Evolutionary conservation across 2,888 invertebrate species (phyloP).

Genomic region (Ichneumoninae sp.): DNA sequence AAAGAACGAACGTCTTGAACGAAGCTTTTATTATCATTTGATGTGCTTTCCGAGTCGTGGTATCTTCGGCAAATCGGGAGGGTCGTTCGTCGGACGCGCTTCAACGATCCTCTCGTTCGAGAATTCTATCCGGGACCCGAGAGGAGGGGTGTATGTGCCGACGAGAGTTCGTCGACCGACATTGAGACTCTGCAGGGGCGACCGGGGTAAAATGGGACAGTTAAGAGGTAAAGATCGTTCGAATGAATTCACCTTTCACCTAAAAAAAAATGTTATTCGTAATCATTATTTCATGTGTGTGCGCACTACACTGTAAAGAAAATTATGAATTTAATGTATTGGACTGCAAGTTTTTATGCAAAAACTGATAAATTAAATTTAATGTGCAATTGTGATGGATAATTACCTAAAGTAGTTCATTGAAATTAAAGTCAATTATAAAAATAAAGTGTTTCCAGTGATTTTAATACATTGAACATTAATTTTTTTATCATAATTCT

Average conservation of each 20-base stretch:
- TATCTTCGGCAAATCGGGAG: conserved; percentile 60
- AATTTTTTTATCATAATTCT: too few species aligned
- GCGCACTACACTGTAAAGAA: too few species aligned
- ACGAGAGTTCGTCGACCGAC: conserved; percentile 6
- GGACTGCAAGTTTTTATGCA: too few species aligned
- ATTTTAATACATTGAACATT: too few species aligned
- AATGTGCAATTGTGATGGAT: too few species aligned
- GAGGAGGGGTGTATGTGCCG: neutral
- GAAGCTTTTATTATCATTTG: conserved; percentile 69
- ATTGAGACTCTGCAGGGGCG: conserved; percentile 20
- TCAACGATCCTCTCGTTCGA: conserved; percentile 40
- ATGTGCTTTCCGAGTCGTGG: conserved; percentile 64
- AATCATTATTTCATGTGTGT: neutral
- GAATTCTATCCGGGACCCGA: conserved; percentile 24
- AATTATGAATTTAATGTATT: too few species aligned
- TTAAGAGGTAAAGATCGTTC: neutral
- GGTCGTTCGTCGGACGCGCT: conserved; percentile 48
- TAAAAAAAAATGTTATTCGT: neutral
- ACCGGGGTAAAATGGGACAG: neutral
- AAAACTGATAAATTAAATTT: too few species aligned
- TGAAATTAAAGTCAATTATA: too few species aligned
- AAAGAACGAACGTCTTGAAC: conserved; percentile 35
- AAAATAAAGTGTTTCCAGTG: too few species aligned
- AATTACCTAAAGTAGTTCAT: too few species aligned
- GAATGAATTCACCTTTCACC: neutral